A percentile compares a stretch with the other conserved stretches of the same genome.
phyloP scores from a whole-genome alignment of 2,113 vertebrate genomes.

The Phylloscopus whistleri region DNA sequence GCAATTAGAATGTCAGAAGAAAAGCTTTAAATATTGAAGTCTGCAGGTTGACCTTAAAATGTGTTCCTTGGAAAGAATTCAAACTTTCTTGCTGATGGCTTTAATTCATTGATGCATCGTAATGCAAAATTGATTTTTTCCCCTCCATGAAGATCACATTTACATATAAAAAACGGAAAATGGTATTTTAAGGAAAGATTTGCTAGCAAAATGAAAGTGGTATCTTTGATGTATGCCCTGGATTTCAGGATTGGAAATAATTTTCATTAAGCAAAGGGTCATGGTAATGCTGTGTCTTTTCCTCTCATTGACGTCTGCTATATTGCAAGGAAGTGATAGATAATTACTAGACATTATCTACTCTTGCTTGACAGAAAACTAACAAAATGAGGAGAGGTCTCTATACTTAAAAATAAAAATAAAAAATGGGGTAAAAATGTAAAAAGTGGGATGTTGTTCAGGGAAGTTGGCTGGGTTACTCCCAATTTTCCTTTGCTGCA shows the following conservation, averaged over 20 bases:
- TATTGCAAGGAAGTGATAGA: background rate
- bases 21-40: background rate
- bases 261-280: background rate
- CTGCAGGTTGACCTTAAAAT: background rate
- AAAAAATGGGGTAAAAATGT: background rate
- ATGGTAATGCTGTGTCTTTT: background rate
- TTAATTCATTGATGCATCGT: conserved; percentile 13
- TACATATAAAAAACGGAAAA: background rate
- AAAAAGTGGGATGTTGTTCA: background rate
- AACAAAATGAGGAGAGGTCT: background rate
- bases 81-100: background rate
- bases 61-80: background rate
- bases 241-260: background rate
- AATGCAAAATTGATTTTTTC: background rate
- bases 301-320: background rate
- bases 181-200: background rate
- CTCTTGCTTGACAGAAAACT: background rate
- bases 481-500: background rate
- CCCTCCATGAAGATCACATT: background rate
- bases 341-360: background rate
- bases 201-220: background rate
- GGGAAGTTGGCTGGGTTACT: background rate
- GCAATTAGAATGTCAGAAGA: background rate
- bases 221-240: background rate
- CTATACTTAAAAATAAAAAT: background rate